Conservation (phyloP, 2,888 invertebrate genomes). For the Chelonus formosanus region DNA sequence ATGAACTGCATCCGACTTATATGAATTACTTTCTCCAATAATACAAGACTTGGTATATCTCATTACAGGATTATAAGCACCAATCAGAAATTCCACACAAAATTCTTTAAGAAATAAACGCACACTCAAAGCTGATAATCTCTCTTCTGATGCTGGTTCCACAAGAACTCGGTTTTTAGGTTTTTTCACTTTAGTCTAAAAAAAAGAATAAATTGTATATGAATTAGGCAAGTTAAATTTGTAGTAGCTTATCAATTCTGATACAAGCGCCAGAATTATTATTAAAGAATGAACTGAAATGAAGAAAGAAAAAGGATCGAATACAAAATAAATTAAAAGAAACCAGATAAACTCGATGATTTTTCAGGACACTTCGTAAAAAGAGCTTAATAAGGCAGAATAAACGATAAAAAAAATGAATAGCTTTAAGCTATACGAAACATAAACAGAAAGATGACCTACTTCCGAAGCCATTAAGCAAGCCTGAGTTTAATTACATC, state of each 20-base stretch:
- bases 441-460: constrained; percentile 45
- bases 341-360: too few species aligned
- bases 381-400: background rate
- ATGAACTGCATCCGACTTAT: constrained; percentile 90
- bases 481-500: constrained; percentile 52
- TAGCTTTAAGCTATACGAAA: constrained; percentile 21
- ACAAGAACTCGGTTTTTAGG: constrained; percentile 81
- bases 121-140: constrained; percentile 89
- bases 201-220: background rate
- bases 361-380: background rate
- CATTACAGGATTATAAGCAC: constrained; percentile 94
- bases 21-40: constrained; percentile 69
- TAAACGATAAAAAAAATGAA: constrained; percentile 27
- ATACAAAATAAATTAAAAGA: too few species aligned
- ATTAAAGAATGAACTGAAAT: constrained; percentile 17
- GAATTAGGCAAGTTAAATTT: background rate
- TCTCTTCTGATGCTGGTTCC: constrained; percentile 69
- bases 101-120: constrained; percentile 92
- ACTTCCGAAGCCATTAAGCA: constrained; percentile 51
- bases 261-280: background rate
- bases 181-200: constrained; percentile 71
- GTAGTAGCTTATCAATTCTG: too few species aligned
- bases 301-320: constrained; percentile 20
- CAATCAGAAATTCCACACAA: constrained; percentile 90
- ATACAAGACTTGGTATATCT: constrained; percentile 82